Evolutionary conservation across 2,113 vertebrate species (phyloP), one percentile per base, ranked within the genome.

Genomic region (Cebidichthys violaceus): DNA sequence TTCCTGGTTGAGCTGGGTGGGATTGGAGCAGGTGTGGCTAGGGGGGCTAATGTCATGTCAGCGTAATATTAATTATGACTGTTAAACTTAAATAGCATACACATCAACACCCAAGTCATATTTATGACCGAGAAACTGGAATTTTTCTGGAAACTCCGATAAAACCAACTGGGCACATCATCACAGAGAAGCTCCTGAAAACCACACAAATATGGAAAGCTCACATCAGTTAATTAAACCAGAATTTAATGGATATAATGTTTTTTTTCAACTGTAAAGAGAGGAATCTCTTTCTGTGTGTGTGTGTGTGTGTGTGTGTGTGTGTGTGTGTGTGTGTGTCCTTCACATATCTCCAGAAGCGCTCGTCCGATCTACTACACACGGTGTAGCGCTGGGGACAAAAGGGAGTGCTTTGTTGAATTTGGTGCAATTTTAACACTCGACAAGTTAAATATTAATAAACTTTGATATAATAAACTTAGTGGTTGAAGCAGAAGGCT

Each of bases 1-100:
- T 86, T 89, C 70, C 84, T 81, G 61, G 70, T 57, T 73, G 22
- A 86, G 22, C 20, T 27, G 39, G 73, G 71, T 68, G 73, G 55
- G 75, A 81, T 54, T 57, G 35, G 75, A 72, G 52, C 45, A 59
- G 83, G 78, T 0, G 50, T 27, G 62, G 39, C 57, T 52, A 0
- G 33, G 33, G 15, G 54, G 54, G 31, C 59, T 31, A 72, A 73
- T 29, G 52, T 20, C 14, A 24, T 37, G 24, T 61, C n/a, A 17
- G 29, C 15, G 31, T 65, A 45, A 33, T 55, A 11, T 9, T 72
- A 55, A 82, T 74, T 62, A 74, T 1, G 11, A 31, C 27, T 50
- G 55, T 54, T 31, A 15, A 2, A 39, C 4, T 24, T 60, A 41
- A 75, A 43, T 45, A 50, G 9, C 5, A 0, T 43, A 27, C 13